Evolutionary conservation across 2,113 vertebrate genomes (phyloP).

Genomic region (Propithecus coquereli): DNA sequence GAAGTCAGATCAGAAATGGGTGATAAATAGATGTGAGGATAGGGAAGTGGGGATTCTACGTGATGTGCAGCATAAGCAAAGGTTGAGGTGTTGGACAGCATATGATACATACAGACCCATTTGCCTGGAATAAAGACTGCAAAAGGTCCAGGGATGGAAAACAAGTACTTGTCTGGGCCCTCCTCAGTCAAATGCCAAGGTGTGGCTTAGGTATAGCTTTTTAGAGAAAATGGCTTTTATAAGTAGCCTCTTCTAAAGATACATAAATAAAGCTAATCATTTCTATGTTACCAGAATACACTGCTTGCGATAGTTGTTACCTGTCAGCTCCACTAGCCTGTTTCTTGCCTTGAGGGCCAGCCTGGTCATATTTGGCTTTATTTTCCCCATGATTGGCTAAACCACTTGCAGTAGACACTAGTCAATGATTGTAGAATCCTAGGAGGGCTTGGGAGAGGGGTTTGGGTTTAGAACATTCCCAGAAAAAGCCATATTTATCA

Average conservation of each 20-base stretch:
- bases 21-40: neutral
- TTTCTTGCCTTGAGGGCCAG: neutral
- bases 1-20: neutral
- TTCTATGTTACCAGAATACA: neutral
- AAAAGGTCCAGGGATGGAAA: neutral
- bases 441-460: neutral
- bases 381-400: neutral
- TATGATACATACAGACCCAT: neutral
- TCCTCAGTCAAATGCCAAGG: neutral
- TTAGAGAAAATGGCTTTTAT: neutral
- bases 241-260: neutral
- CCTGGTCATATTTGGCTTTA: neutral
- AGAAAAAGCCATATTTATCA: neutral
- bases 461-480: neutral
- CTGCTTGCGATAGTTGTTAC: neutral
- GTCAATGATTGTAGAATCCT: neutral
- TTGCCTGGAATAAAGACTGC: neutral
- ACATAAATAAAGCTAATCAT: neutral
- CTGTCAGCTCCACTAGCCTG: neutral
- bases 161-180: neutral
- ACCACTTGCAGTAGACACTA: no score
- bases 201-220: neutral
- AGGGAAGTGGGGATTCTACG: neutral
- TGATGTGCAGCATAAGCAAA: neutral
- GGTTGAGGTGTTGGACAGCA: neutral